Conservation (phyloP, 1,140 invertebrate genomes). For the Samia ricini region DNA sequence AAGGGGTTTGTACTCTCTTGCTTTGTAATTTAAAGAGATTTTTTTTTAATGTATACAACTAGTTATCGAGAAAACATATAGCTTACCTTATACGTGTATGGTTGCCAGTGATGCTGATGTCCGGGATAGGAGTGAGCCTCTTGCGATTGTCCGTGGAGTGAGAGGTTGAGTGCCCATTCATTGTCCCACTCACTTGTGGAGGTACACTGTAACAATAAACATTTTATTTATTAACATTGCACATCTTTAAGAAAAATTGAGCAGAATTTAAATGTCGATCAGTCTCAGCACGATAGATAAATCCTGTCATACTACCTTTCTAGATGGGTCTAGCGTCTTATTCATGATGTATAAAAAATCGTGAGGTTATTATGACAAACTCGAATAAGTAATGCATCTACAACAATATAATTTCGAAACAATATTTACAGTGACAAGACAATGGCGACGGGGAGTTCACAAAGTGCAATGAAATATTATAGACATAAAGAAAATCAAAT, state of each 20-base stretch:
- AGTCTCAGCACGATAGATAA: no score
- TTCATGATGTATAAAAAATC: no score
- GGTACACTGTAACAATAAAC: conserved; percentile 46
- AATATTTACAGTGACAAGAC: conserved; percentile 54
- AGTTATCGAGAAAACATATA: neutral
- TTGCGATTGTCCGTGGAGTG: conserved; percentile 74
- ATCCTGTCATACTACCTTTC: no score
- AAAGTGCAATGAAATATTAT: no score
- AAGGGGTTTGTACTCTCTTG: no score
- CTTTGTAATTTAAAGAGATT: no score
- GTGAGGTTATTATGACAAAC: no score
- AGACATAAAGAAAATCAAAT: no score
- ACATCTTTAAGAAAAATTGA: neutral
- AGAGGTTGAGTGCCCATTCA: conserved; percentile 76
- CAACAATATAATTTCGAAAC: conserved; percentile 3
- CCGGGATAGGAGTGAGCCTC: conserved; percentile 81
- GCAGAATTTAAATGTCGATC: no score
- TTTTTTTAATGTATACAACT: no score
- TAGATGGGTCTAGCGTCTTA: no score
- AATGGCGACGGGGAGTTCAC: conserved; percentile 53
- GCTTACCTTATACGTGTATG: conserved; percentile 81
- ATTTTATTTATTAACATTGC: neutral
- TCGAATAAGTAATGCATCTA: neutral
- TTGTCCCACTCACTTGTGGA: conserved; percentile 59
- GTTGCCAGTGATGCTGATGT: conserved; percentile 78